phyloP scores from a whole-genome alignment of 2,797 vertebrate species.

The Poecilia wingei region DNA sequence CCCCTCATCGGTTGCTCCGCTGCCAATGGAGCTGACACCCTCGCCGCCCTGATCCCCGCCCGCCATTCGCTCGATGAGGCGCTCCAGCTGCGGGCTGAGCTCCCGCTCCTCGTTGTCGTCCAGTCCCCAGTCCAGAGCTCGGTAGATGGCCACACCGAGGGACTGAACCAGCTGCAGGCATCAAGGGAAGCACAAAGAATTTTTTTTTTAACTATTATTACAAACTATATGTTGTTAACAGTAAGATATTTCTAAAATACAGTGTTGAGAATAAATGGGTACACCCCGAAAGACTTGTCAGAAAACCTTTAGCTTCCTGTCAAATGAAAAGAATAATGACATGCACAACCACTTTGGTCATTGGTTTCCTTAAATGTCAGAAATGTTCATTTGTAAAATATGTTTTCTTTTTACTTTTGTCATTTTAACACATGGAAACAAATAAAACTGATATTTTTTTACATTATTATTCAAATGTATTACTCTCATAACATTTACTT shows the following conservation, averaged over 20 bases:
- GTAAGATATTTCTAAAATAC: not conserved
- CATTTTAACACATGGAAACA: not conserved
- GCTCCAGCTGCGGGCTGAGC: slow-evolving; percentile 91
- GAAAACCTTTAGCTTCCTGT: not conserved
- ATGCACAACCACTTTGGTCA: not conserved
- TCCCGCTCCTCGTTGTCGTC: slow-evolving; percentile 93
- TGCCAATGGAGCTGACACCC: slow-evolving; percentile 38
- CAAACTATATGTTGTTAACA: not conserved
- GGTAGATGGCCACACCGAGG: slow-evolving; percentile 92
- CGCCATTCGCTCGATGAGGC: slow-evolving; percentile 93
- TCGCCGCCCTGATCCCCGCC: slow-evolving; percentile 74
- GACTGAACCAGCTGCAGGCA: slow-evolving; percentile 89
- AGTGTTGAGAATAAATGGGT: not conserved
- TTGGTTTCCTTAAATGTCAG: not conserved
- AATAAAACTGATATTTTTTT: not conserved
- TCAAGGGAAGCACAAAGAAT: not conserved
- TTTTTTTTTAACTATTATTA: not conserved
- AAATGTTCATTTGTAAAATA: not conserved
- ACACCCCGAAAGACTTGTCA: not conserved
- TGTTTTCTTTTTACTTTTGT: not conserved
- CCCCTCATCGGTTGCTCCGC: slow-evolving; percentile 84
- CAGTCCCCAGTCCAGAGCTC: slow-evolving; percentile 95
- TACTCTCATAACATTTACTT: not conserved
- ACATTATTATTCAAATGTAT: not conserved
- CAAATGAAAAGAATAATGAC: not conserved